Percentiles rank a stretch among this genome's conserved stretches.
phyloP scores from a whole-genome alignment of 2,888 invertebrate species.

The Exocentrus adspersus region DNA sequence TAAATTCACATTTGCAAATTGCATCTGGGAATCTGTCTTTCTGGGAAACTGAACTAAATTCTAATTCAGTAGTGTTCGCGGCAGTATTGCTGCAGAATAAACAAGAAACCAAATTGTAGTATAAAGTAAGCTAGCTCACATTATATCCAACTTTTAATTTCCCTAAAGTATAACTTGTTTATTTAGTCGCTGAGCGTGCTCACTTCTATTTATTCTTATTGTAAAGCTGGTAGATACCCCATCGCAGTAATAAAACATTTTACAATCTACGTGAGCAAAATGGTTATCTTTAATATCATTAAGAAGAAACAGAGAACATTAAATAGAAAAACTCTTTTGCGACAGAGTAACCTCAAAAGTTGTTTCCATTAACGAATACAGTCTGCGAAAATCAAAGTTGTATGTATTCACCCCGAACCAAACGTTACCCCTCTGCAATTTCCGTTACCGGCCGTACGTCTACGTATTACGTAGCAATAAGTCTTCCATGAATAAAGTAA shows the following conservation, averaged over 20 bases:
- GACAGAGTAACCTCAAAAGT: background rate
- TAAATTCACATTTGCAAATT: too few relatives aligned
- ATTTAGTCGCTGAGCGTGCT: background rate
- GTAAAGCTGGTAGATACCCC: too few relatives aligned
- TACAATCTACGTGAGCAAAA: too few relatives aligned
- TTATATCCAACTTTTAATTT: background rate
- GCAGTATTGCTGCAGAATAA: background rate
- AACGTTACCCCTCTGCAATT: conserved; percentile 21
- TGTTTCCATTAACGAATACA: conserved; percentile 7
- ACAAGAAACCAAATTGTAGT: background rate
- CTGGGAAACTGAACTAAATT: too few relatives aligned
- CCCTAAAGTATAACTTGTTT: background rate
- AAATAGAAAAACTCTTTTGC: background rate
- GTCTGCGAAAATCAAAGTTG: conserved; percentile 20
- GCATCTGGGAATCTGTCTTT: too few relatives aligned
- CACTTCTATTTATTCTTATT: background rate
- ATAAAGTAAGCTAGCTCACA: background rate
- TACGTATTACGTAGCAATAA: background rate
- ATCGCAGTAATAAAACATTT: too few relatives aligned
- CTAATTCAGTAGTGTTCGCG: too few relatives aligned
- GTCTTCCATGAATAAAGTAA: conserved; percentile 8
- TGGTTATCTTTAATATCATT: too few relatives aligned
- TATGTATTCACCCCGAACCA: conserved; percentile 27
- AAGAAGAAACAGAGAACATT: too few relatives aligned
- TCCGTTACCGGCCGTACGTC: conserved; percentile 6